A percentile compares a stretch with the other conserved stretches of the same genome.
Conservation (phyloP, 2,113 vertebrate genomes). For the Myrmophylax atrothorax region DNA sequence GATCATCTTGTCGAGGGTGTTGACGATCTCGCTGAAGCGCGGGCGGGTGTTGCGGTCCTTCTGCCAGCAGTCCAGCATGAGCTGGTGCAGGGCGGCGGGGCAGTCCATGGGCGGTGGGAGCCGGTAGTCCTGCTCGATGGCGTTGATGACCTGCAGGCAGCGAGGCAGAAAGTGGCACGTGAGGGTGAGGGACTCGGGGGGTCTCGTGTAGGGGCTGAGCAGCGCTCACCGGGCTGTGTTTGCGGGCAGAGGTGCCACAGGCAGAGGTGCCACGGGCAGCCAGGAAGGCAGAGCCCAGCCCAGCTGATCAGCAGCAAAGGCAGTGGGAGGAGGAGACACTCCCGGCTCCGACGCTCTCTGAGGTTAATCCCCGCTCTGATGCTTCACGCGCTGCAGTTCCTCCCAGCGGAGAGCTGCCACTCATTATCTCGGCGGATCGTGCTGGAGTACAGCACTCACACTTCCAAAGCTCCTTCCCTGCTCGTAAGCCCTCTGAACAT, state of each 20-base stretch:
- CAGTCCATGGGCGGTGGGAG: conserved; percentile 98
- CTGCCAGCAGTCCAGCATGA: conserved; percentile 99
- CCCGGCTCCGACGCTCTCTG: not conserved
- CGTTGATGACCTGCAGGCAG: conserved; percentile 90
- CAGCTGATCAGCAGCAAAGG: not conserved
- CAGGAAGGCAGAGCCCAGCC: not conserved
- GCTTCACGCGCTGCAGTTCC: conserved; percentile 60
- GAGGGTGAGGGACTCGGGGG: not conserved
- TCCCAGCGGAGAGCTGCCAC: conserved; percentile 69
- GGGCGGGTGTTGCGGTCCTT: conserved; percentile 97
- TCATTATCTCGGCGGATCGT: conserved; percentile 77
- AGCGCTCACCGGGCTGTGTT: not conserved
- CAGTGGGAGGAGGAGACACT: conserved; percentile 42
- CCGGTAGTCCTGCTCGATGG: conserved; percentile 97
- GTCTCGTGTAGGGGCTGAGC: not conserved
- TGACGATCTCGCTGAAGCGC: conserved; percentile 95
- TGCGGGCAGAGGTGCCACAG: not conserved
- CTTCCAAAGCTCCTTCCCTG: conserved; percentile 74
- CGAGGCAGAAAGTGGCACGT: rapidly evolving
- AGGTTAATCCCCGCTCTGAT: conserved; percentile 80
- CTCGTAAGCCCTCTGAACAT: conserved; percentile 78
- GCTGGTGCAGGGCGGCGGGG: conserved; percentile 92
- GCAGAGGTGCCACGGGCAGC: not conserved
- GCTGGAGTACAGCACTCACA: conserved; percentile 62
- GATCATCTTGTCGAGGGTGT: conserved; percentile 98